Percentiles rank a stretch among this genome's conserved stretches.
Conservation (phyloP, 2,113 vertebrate species). For the Centrocercus urophasianus region DNA sequence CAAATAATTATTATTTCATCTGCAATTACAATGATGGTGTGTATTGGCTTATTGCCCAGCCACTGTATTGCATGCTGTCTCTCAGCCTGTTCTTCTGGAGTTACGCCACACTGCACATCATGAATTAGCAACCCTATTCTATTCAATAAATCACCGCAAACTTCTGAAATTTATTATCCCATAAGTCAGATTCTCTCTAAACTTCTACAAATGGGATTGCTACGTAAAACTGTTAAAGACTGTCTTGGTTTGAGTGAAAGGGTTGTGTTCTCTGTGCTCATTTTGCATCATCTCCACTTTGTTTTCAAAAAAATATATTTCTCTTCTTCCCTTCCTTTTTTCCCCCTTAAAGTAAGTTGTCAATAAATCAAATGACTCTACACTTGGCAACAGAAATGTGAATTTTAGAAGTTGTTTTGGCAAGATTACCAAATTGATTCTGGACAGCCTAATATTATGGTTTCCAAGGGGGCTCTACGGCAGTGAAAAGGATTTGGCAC, state of each 20-base stretch:
- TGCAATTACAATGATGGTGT: constrained; percentile 72
- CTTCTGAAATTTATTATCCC: constrained; percentile 12
- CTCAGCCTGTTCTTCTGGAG: constrained; percentile 8
- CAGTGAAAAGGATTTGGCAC: background rate
- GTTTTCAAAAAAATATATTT: background rate
- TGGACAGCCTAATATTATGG: background rate
- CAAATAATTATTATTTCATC: constrained; percentile 81
- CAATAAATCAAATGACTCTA: background rate
- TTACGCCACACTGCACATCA: background rate
- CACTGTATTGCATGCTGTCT: background rate
- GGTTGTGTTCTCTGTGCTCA: background rate
- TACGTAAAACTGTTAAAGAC: background rate
- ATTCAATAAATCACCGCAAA: constrained; percentile 40
- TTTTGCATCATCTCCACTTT: background rate
- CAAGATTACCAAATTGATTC: background rate
- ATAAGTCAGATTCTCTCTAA: background rate
- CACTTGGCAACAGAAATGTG: background rate
- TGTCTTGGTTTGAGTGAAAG: background rate
- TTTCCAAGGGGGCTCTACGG: background rate
- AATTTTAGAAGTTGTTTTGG: background rate
- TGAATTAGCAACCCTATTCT: constrained; percentile 23
- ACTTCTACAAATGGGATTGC: background rate
- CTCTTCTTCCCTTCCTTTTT: fast-evolving
- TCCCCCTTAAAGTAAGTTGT: background rate
- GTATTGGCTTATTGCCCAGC: constrained; percentile 55